A percentile compares a stretch with the other conserved stretches of the same genome.
These are phyloP conservation scores for Dicycla oo DNA, from an alignment of 2,888 invertebrate genomes.

Conservation along the genomic window DNA sequence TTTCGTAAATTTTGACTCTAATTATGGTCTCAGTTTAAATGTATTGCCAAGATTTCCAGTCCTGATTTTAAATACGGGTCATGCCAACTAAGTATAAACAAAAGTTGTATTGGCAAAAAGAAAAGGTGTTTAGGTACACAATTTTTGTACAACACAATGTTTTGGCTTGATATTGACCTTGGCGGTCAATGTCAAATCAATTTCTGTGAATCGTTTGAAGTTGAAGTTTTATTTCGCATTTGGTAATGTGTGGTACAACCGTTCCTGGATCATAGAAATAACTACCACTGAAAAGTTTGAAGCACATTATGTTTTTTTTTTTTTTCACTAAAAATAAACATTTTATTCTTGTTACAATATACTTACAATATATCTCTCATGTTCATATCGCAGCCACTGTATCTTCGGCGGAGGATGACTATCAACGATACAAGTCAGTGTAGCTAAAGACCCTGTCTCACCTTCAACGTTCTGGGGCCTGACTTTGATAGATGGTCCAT, in stretches of 20 bases:
- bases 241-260: too few species aligned
- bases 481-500: conserved; percentile 94
- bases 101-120: too few species aligned
- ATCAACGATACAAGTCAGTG: conserved; percentile 95
- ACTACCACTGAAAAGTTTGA: too few species aligned
- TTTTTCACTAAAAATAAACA: background rate
- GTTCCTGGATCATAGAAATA: too few species aligned
- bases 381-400: conserved; percentile 95
- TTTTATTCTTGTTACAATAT: background rate
- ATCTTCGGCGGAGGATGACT: conserved; percentile 97
- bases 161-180: too few species aligned
- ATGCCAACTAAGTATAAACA: background rate
- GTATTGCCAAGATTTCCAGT: background rate
- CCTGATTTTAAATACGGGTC: background rate
- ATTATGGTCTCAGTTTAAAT: background rate
- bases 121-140: too few species aligned
- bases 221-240: too few species aligned
- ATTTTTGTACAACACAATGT: too few species aligned
- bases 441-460: conserved; percentile 94
- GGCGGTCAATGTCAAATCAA: too few species aligned
- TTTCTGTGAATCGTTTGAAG: too few species aligned
- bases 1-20: background rate
- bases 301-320: too few species aligned
- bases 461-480: conserved; percentile 95
- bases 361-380: conserved; percentile 90